Conservation (phyloP, 1,140 invertebrate genomes). For the Calliopsis andreniformis region DNA sequence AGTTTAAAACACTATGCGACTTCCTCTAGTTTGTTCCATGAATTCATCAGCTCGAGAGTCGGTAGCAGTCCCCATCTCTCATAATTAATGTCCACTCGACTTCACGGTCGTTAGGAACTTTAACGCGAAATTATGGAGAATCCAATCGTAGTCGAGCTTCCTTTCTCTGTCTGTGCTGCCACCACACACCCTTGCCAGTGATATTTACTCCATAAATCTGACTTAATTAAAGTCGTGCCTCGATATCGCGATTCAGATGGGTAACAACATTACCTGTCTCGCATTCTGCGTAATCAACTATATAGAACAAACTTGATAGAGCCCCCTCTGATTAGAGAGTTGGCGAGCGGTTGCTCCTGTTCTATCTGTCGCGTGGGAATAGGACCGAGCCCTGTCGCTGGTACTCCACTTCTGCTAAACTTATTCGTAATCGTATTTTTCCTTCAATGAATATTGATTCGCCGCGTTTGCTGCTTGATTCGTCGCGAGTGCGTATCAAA, state of each 20-base stretch:
- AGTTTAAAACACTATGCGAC: no score
- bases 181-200: slow-evolving; percentile 8
- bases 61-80: not conserved
- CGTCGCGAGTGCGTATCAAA: not conserved
- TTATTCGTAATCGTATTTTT: slow-evolving; percentile 36
- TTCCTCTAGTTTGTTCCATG: not conserved
- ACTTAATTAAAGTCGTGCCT: slow-evolving; percentile 60
- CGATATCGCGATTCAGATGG: slow-evolving; percentile 54
- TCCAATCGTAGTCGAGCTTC: slow-evolving; percentile 33
- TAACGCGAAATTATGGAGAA: slow-evolving; percentile 34
- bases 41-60: not conserved
- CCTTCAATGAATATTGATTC: slow-evolving; percentile 44
- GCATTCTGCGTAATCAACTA: slow-evolving; percentile 60
- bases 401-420: slow-evolving; percentile 20
- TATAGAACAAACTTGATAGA: slow-evolving; percentile 51
- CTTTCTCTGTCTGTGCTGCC: not conserved
- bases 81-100: slow-evolving; percentile 24
- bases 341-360: slow-evolving; percentile 12
- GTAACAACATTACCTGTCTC: slow-evolving; percentile 56
- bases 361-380: slow-evolving; percentile 25
- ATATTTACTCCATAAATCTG: slow-evolving; percentile 52
- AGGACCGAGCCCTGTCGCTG: slow-evolving; percentile 9
- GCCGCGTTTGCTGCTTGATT: slow-evolving; percentile 8
- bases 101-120: slow-evolving; percentile 26
- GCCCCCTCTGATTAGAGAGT: slow-evolving; percentile 55